Evolutionary conservation across 1,140 invertebrate species (phyloP), one percentile per base, ranked within the genome.

Genomic region (Zaprionus ornatus): DNA sequence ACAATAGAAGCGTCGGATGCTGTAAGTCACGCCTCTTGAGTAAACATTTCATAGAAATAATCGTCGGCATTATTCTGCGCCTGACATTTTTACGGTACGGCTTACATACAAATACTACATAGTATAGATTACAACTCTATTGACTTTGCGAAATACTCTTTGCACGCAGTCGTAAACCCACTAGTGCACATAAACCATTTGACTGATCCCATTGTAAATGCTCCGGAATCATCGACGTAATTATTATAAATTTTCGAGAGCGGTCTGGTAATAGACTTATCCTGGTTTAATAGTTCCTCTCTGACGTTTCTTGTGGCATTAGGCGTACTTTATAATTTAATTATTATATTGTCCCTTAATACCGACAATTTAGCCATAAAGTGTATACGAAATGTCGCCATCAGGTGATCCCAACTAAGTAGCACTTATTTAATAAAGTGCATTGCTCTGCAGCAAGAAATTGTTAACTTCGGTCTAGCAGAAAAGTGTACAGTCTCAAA

Each of bases 11-110:
- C 29, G 63, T 62, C 17, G 27, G 65, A 13, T 74, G 71, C 56
- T 88, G 84, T 87, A 87, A 87, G 85, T 87, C 84, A 90, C 84
- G 78, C 80, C 80, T 82, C 29, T 17, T 56, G 2, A 29, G 29
- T 29, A 40, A 52, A 40, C 59, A 70, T 37, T 64, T 71, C 42
- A 27, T n/a, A 4, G 37, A 54, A 59, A 60, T 75, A 64, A 42
- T n/a, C 21, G 50, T 29, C 17, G 59, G 17, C 19, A 56, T 67
- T 29, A 56, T 61, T n/a, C 15, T 50, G 40, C 67, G 29, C 42
- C 60, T 42, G 66, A 65, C 48, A 72, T 10, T 45, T 76, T 67
- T 66, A 67, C 55, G 9, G 50, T 21, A 23, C 19, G 25, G 57
- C 66, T 80, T 67, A 74, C 48, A 66, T 25, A 10, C 66, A 61